Evolutionary conservation across 2,113 vertebrate species (phyloP).

Genomic region (Poeciliopsis turrubarensis): DNA sequence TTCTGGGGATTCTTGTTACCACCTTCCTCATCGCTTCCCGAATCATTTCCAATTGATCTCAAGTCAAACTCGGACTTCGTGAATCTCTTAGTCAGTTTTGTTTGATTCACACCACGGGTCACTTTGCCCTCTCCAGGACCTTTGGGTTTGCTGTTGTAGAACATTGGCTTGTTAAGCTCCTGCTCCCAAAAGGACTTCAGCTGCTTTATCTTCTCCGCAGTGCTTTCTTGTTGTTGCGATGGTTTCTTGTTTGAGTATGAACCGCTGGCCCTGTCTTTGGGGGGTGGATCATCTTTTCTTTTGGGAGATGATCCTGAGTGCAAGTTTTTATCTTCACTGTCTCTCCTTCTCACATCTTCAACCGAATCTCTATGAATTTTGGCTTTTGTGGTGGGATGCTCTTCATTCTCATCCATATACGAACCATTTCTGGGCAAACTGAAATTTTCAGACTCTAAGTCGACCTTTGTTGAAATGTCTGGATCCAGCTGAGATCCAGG

Average conservation of each 20-base stretch:
- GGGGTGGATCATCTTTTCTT: constrained; percentile 27
- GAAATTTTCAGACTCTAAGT: constrained; percentile 29
- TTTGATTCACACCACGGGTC: constrained; percentile 15
- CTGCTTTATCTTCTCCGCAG: constrained; percentile 80
- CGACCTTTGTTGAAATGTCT: constrained; percentile 16
- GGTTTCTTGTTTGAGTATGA: constrained; percentile 38
- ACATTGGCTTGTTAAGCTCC: constrained; percentile 63
- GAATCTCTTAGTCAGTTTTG: constrained; percentile 64
- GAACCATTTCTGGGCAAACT: constrained; percentile 5
- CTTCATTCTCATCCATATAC: constrained; percentile 13
- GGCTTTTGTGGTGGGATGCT: constrained; percentile 20
- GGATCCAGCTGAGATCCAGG: constrained; percentile 8
- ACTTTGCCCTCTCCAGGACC: constrained; percentile 39
- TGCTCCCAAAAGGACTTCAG: constrained; percentile 92
- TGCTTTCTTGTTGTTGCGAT: constrained; percentile 50
- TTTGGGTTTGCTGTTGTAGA: constrained; percentile 49
- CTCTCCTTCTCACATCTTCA: constrained; percentile 23
- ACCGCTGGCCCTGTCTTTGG: constrained; percentile 35
- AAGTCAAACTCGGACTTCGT: constrained; percentile 73
- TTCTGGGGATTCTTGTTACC: constrained; percentile 50
- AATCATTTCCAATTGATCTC: constrained; percentile 58
- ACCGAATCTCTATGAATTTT: constrained; percentile 19
- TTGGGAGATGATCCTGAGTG: constrained; percentile 28
- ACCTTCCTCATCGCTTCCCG: constrained; percentile 49
- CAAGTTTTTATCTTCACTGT: constrained; percentile 26